Percentiles rank a stretch among this genome's conserved stretches.
These are phyloP conservation scores for Crambe crambe DNA, from an alignment of 37 sponge, comb jelly and placozoan genomes.

Conservation along the genomic window DNA sequence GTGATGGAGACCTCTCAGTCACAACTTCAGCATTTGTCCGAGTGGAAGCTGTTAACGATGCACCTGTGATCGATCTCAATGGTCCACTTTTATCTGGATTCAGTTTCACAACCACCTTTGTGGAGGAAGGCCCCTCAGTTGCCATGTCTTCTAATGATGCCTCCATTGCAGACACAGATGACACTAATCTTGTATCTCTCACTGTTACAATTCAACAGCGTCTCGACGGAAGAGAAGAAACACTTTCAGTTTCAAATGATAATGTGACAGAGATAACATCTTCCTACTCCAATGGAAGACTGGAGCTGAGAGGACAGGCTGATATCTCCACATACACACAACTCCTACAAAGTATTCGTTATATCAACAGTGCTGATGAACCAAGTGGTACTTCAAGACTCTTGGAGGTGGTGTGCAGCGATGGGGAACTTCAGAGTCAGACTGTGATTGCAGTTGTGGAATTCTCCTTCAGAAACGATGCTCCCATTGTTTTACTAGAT, in stretches of 20 bases:
- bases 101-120: slow-evolving; percentile 8
- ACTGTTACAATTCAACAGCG: slow-evolving; percentile 13
- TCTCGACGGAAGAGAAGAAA: slow-evolving; percentile 30
- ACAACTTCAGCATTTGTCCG: slow-evolving; percentile 33
- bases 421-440: slow-evolving; percentile 45
- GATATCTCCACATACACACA: slow-evolving; percentile 15
- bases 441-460: slow-evolving; percentile 22
- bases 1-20: slow-evolving; percentile 49
- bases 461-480: slow-evolving; percentile 45
- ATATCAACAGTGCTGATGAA: slow-evolving; percentile 54
- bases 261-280: background rate
- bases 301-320: slow-evolving; percentile 4
- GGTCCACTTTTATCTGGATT: slow-evolving; percentile 28
- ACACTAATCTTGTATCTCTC: background rate
- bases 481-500: slow-evolving; percentile 34
- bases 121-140: slow-evolving; percentile 45
- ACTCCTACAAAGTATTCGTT: slow-evolving; percentile 32
- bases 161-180: slow-evolving; percentile 46
- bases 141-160: background rate
- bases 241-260: slow-evolving; percentile 1
- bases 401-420: slow-evolving; percentile 44
- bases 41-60: slow-evolving; percentile 52
- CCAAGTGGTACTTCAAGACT: slow-evolving; percentile 34
- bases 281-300: background rate
- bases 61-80: slow-evolving; percentile 60